These are phyloP conservation scores for Bubo scandiacus DNA, from an alignment of 2,113 vertebrate species.

Conservation along the genomic window DNA sequence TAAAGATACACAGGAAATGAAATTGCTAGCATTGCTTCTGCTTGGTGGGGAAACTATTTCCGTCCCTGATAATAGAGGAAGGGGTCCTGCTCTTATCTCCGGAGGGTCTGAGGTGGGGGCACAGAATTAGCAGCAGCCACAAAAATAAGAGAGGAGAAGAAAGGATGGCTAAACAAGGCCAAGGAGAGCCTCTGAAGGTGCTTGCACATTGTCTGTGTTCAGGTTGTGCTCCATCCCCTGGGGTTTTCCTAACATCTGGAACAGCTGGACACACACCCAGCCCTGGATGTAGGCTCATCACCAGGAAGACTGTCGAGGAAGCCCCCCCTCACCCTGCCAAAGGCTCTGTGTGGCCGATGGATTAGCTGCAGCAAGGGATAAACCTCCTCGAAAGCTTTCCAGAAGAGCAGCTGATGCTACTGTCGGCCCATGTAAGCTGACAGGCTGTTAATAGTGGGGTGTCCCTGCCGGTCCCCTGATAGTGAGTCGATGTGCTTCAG, in stretches of 20 bases:
- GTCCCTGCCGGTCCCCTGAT: accelerated
- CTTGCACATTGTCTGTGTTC: background rate
- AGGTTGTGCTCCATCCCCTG: background rate
- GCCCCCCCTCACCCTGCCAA: background rate
- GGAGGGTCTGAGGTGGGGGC: background rate
- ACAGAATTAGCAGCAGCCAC: background rate
- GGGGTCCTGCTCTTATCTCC: background rate
- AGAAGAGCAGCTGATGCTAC: background rate
- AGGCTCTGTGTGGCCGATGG: background rate
- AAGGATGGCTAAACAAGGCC: background rate
- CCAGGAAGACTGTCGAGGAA: background rate
- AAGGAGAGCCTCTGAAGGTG: background rate
- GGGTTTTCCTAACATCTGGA: background rate
- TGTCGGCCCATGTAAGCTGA: background rate
- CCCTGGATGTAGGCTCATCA: background rate
- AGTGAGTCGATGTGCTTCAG: background rate
- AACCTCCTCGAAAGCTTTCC: background rate
- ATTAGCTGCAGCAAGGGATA: background rate
- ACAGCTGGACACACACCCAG: background rate
- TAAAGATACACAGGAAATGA: slow-evolving; percentile 51
- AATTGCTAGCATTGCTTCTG: background rate
- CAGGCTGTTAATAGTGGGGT: background rate
- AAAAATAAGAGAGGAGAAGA: background rate
- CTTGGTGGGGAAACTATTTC: background rate
- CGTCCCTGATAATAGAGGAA: background rate